Percentiles rank a stretch among this genome's conserved stretches.
Conservation (phyloP, 2,888 invertebrate genomes). For the Drosophila recens region DNA sequence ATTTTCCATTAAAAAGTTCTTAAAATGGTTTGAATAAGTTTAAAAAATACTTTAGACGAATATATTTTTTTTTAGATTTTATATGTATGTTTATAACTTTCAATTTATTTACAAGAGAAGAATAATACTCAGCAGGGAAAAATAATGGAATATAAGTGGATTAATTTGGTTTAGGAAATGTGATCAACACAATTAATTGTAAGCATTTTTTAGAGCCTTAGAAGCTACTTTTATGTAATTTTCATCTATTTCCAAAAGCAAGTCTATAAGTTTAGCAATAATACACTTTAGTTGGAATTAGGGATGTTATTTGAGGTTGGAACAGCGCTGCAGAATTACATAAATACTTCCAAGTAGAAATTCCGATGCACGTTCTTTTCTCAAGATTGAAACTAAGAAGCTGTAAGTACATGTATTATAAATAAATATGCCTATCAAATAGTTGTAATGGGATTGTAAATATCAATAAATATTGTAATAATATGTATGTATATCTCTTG, state of each 20-base stretch:
- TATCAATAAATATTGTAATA: neutral
- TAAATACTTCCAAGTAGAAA: neutral
- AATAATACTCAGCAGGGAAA: too few relatives aligned
- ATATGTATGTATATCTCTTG: slow-evolving; percentile 4
- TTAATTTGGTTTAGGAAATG: too few relatives aligned
- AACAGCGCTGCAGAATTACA: slow-evolving; percentile 1
- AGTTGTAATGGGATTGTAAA: slow-evolving; percentile 24
- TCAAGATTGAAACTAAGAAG: neutral
- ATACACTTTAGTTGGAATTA: neutral
- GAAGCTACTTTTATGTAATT: neutral
- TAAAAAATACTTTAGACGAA: too few relatives aligned
- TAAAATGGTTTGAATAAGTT: too few relatives aligned
- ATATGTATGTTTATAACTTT: too few relatives aligned
- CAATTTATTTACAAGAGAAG: too few relatives aligned
- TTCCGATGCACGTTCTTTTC: neutral
- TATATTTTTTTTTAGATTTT: too few relatives aligned
- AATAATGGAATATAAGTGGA: too few relatives aligned
- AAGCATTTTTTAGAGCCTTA: too few relatives aligned
- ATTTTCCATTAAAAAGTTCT: too few relatives aligned
- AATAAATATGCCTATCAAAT: slow-evolving; percentile 14
- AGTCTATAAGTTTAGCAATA: neutral
- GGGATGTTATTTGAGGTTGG: neutral
- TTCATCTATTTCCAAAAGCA: neutral
- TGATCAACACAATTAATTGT: too few relatives aligned
- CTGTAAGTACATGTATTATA: slow-evolving; percentile 22